Conservation (phyloP, 2,113 vertebrate species). For the Struthidea cinerea region DNA sequence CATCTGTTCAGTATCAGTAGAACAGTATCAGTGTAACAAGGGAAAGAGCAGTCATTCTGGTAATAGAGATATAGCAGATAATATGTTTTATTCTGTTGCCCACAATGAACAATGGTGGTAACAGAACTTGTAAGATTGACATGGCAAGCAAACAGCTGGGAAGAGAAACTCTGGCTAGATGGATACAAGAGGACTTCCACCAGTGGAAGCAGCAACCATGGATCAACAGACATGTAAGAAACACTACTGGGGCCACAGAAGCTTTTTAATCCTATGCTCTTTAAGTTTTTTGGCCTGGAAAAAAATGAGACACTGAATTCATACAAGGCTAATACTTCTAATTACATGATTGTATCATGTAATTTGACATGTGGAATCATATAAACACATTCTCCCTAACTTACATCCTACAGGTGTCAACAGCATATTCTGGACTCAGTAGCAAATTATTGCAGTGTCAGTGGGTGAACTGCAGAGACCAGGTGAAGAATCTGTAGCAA, state of each 20-base stretch:
- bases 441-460: neutral
- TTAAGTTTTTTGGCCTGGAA: neutral
- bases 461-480: neutral
- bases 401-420: neutral
- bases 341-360: neutral
- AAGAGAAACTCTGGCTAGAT: neutral
- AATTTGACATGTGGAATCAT: neutral
- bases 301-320: neutral
- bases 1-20: too few species aligned
- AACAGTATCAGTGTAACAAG: neutral
- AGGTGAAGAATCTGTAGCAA: neutral
- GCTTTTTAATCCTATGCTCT: neutral
- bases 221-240: accelerated
- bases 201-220: neutral
- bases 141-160: neutral
- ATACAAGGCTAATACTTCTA: neutral
- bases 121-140: neutral
- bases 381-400: neutral
- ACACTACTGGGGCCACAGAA: neutral
- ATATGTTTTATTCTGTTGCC: neutral
- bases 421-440: neutral
- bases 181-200: neutral
- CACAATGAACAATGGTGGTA: neutral
- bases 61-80: neutral
- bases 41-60: neutral